Percentiles rank a stretch among this genome's conserved stretches.
These are phyloP conservation scores for Vannuccia rotundouncinata DNA, from an alignment of 2,888 invertebrate species.

Conservation along the genomic window DNA sequence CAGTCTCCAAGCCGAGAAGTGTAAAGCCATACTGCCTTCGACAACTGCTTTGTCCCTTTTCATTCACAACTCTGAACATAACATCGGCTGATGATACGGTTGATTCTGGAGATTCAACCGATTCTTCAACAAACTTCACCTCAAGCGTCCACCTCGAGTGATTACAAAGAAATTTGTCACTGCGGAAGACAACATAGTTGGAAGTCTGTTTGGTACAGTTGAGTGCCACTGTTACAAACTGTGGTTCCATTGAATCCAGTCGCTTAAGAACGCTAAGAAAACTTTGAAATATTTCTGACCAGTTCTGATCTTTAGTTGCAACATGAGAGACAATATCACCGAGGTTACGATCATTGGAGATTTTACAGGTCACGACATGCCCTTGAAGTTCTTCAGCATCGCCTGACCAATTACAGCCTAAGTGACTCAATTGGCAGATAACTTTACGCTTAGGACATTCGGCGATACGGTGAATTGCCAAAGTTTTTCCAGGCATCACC, in stretches of 20 bases:
- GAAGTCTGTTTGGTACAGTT: slow-evolving; percentile 25
- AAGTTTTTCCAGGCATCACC: slow-evolving; percentile 1
- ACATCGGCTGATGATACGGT: slow-evolving; percentile 16
- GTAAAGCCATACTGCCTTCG: slow-evolving; percentile 29
- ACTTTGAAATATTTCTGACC: slow-evolving; percentile 34
- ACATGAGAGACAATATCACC: slow-evolving; percentile 27
- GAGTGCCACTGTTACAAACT: slow-evolving; percentile 10
- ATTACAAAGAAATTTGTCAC: slow-evolving; percentile 32
- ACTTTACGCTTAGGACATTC: slow-evolving; percentile 30
- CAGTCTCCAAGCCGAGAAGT: slow-evolving; percentile 22
- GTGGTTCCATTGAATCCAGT: slow-evolving; percentile 29
- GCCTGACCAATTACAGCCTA: slow-evolving; percentile 24
- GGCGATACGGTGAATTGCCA: slow-evolving; percentile 13
- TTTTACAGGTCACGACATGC: neutral
- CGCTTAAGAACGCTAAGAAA: slow-evolving; percentile 32
- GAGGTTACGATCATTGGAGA: slow-evolving; percentile 5
- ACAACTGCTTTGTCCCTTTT: slow-evolving; percentile 6
- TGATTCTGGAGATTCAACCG: neutral
- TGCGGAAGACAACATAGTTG: slow-evolving; percentile 15
- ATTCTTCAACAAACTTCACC: slow-evolving; percentile 7
- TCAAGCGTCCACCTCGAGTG: slow-evolving; percentile 28
- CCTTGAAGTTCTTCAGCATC: slow-evolving; percentile 14
- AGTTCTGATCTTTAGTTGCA: slow-evolving; percentile 16
- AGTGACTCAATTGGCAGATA: slow-evolving; percentile 3
- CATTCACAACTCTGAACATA: neutral